Conservation (phyloP, 1,140 invertebrate species). For the Nasonia giraulti region DNA sequence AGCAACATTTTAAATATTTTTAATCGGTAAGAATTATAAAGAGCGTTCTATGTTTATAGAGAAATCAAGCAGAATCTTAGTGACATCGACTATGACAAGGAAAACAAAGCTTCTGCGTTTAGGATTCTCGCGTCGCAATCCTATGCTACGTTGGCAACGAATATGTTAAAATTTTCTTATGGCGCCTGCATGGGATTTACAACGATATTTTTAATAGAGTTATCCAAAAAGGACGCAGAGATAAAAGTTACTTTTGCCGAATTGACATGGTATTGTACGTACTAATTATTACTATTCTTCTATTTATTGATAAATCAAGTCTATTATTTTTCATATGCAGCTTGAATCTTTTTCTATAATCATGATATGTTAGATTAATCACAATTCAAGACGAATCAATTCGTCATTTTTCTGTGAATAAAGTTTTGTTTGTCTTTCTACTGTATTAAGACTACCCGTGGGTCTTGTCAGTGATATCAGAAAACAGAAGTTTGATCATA, state of each 20-base stretch:
- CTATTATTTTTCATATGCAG: neutral
- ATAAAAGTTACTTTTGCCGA: constrained; percentile 78
- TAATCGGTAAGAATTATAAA: too few relatives aligned
- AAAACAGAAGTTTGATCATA: too few relatives aligned
- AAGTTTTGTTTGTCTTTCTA: too few relatives aligned
- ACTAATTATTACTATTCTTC: neutral
- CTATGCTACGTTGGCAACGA: neutral
- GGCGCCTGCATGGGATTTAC: constrained; percentile 78
- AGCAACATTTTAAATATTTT: too few relatives aligned
- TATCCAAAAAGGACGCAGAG: constrained; percentile 72
- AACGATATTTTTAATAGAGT: constrained; percentile 83
- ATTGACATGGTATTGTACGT: constrained; percentile 86
- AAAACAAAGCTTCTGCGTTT: neutral
- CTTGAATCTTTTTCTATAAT: too few relatives aligned
- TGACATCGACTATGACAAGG: neutral
- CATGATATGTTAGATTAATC: too few relatives aligned
- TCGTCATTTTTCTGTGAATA: too few relatives aligned
- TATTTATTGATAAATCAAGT: neutral
- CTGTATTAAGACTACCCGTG: too few relatives aligned
- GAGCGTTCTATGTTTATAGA: too few relatives aligned
- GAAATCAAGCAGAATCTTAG: too few relatives aligned
- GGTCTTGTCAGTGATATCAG: too few relatives aligned
- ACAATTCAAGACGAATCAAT: too few relatives aligned
- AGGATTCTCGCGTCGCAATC: neutral
- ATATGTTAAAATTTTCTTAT: neutral